Evolutionary conservation across 2,888 invertebrate genomes (phyloP).

Genomic region (Salticus scenicus): DNA sequence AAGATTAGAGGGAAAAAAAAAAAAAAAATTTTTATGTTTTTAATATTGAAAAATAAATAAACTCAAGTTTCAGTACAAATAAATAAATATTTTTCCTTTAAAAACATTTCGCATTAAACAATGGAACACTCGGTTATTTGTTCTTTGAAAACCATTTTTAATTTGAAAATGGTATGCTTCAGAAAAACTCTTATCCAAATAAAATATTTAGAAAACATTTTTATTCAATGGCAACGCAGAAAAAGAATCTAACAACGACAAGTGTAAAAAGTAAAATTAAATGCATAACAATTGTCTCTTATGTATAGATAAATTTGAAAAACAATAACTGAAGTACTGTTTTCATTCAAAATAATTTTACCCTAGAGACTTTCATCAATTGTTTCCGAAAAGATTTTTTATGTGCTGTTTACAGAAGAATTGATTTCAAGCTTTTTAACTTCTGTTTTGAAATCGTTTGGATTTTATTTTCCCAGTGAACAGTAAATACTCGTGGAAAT

Average conservation of each 20-base stretch:
- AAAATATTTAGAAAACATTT: constrained; percentile 1
- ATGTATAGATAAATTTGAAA: constrained; percentile 36
- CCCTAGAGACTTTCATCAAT: constrained; percentile 18
- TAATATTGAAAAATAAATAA: not conserved
- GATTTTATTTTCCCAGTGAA: not conserved
- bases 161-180: not conserved
- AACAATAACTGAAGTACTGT: constrained; percentile 5
- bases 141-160: not conserved
- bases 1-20: too few relatives aligned
- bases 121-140: not conserved
- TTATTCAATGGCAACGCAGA: not conserved
- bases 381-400: not conserved
- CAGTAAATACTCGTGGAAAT: not conserved
- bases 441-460: not conserved
- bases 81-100: not conserved
- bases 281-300: constrained; percentile 60
- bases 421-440: constrained; percentile 15
- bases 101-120: not conserved
- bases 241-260: not conserved
- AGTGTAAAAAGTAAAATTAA: constrained; percentile 31
- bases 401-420: not conserved
- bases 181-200: not conserved
- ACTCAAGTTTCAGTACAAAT: not conserved
- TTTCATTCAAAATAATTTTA: constrained; percentile 62
- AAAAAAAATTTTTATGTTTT: not conserved